Base-by-base conservation (phyloP, 2,888 invertebrate species). In the Leucania comma region DNA sequence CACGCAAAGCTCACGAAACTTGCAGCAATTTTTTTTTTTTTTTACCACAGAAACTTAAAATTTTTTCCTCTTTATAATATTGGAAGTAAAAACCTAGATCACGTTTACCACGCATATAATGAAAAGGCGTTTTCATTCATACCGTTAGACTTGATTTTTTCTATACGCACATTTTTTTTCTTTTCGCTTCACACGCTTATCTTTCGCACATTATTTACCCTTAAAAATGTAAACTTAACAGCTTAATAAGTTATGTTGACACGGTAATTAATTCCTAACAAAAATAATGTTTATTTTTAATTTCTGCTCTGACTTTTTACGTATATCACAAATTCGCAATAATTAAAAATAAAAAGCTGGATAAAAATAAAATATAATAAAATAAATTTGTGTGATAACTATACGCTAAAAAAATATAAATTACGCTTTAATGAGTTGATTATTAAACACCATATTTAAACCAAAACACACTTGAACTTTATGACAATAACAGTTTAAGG, bases 401-500 rank as follows among this genome's bases (percentile, higher is more conserved):
- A 38, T 9, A 24, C 22, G 22, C n/a, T n/a, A n/a, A n/a, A 4
- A 51, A 32, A 4, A 24, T 9, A 26, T 50, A 10, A 35, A 59
- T 56, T 29, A 60, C 10, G 9, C 1, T 46, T 22, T 14, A 59
- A 61, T 57, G 2, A 74, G 22, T 29, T 32, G 12, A 56, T 42
- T 32, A 12, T 0, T 32, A 54, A 60, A 32, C 10, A 22, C 20
- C 26, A 32, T 42, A 26, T 58, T 58, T 72, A 3, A 64, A 35
- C 42, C 65, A 50, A 62, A 72, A 42, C 32, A 26, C 8, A 29
- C 57, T 59, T 74, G 61, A 78, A 81, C 72, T 74, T 67, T 67
- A 56, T 10, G 56, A 64, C 42, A 63, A 59, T 22, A 22, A 42
- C 60, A 60, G 53, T 64, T 83, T 72, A 77, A 10, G 68, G 70